Evolutionary conservation across 2,888 invertebrate genomes (phyloP).

Genomic region (Phalera bucephala): DNA sequence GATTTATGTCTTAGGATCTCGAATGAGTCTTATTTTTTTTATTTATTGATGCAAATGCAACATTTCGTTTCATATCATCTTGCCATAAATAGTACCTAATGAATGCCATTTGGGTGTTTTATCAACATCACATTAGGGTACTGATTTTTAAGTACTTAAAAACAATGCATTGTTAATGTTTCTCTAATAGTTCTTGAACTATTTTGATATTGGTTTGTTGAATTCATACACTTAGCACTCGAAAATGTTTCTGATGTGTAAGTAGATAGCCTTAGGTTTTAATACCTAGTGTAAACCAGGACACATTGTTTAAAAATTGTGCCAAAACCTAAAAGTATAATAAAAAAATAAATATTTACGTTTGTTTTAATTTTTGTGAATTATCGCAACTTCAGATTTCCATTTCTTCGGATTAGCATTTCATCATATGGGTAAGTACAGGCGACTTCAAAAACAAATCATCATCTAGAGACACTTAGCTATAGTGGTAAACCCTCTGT

Average conservation of each 20-base stretch:
- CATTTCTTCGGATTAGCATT: constrained; percentile 9
- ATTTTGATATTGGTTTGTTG: constrained; percentile 32
- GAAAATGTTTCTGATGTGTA: constrained; percentile 61
- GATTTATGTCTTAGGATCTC: constrained; percentile 61
- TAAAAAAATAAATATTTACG: constrained; percentile 68
- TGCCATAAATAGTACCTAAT: constrained; percentile 38
- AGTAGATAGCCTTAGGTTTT: constrained; percentile 76
- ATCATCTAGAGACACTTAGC: too few species aligned
- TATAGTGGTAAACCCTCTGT: too few species aligned
- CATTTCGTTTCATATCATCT: constrained; percentile 34
- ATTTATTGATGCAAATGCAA: constrained; percentile 49
- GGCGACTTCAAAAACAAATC: too few species aligned
- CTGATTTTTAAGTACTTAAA: constrained; percentile 34
- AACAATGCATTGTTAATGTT: constrained; percentile 31
- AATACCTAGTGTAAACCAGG: constrained; percentile 77
- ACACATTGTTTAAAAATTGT: constrained; percentile 81
- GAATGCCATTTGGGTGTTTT: constrained; percentile 19
- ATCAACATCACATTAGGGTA: constrained; percentile 31
- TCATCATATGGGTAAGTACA: too few species aligned
- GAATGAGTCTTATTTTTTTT: constrained; percentile 50
- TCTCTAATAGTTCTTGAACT: constrained; percentile 37
- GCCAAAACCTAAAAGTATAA: constrained; percentile 83
- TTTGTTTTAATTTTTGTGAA: constrained; percentile 54
- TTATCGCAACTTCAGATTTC: too few species aligned
- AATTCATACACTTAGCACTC: constrained; percentile 50